phyloP scores from a whole-genome alignment of 2,113 vertebrate species.

The Elephas maximus region DNA sequence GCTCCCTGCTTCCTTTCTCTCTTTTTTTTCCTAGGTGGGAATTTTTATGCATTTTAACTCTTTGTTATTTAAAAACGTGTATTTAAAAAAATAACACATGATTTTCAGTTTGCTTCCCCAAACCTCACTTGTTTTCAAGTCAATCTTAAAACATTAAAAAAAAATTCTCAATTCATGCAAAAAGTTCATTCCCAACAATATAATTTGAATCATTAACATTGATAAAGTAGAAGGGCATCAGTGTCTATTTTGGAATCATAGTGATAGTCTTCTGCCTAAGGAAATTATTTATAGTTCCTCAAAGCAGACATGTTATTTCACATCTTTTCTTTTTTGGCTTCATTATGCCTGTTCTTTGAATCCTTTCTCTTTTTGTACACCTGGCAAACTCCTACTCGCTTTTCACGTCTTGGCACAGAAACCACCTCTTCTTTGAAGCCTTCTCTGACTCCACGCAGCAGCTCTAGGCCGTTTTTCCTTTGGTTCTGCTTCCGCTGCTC shows the following conservation, averaged over 20 bases:
- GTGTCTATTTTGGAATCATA: slow-evolving; percentile 1
- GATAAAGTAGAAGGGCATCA: not conserved
- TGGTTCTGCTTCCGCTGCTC: not conserved
- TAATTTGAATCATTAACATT: not conserved
- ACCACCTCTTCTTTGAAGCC: not conserved
- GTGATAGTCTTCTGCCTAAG: not conserved
- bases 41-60: not conserved
- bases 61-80: not conserved
- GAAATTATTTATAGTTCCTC: not conserved
- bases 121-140: slow-evolving; percentile 35
- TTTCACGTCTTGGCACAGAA: not conserved
- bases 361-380: not conserved
- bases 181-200: slow-evolving; percentile 21
- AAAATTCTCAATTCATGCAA: not conserved
- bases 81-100: not conserved
- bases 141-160: slow-evolving; percentile 31
- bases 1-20: not conserved
- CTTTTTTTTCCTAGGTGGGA: not conserved
- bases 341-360: not conserved
- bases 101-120: slow-evolving; percentile 37
- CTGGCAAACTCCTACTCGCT: not conserved
- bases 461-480: not conserved
- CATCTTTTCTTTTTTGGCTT: not conserved
- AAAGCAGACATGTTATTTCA: not conserved
- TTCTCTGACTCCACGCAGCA: not conserved